phyloP scores from a whole-genome alignment of 2,113 vertebrate genomes.

The Haliaeetus leucogaster region DNA sequence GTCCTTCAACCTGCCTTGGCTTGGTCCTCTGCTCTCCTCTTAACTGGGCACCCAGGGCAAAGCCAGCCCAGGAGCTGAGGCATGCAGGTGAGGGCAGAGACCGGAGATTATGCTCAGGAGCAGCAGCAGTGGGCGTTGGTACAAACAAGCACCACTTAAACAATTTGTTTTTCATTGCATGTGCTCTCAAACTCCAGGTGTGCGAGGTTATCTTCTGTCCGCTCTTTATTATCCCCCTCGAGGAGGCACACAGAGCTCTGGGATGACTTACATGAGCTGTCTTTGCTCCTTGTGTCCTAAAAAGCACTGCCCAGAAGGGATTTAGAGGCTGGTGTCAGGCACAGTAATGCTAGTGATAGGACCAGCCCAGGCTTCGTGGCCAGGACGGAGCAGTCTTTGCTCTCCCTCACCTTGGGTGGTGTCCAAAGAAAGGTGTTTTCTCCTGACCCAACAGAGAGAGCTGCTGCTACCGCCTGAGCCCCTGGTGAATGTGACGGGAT shows the following conservation, averaged over 20 bases:
- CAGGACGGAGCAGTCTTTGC: rapidly evolving
- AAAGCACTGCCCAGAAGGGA: neutral
- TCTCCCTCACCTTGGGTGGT: neutral
- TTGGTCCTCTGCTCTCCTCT: neutral
- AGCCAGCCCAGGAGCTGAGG: neutral
- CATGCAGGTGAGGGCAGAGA: neutral
- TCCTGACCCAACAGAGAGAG: neutral
- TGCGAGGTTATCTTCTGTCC: neutral
- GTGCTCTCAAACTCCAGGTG: neutral
- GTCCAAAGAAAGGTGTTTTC: neutral
- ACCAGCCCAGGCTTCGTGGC: neutral
- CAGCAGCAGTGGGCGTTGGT: neutral
- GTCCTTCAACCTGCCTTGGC: neutral
- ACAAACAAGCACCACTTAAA: neutral
- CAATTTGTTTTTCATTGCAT: neutral
- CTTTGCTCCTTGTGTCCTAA: neutral
- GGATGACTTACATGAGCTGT: neutral
- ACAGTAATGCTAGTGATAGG: neutral
- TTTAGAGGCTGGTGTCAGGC: neutral
- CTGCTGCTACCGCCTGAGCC: neutral
- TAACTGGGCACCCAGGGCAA: neutral
- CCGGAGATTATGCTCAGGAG: neutral
- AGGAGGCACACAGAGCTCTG: neutral
- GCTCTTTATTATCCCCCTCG: neutral
- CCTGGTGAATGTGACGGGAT: neutral